phyloP scores from a whole-genome alignment of 2,888 invertebrate genomes.

The Hydriomena furcata region DNA sequence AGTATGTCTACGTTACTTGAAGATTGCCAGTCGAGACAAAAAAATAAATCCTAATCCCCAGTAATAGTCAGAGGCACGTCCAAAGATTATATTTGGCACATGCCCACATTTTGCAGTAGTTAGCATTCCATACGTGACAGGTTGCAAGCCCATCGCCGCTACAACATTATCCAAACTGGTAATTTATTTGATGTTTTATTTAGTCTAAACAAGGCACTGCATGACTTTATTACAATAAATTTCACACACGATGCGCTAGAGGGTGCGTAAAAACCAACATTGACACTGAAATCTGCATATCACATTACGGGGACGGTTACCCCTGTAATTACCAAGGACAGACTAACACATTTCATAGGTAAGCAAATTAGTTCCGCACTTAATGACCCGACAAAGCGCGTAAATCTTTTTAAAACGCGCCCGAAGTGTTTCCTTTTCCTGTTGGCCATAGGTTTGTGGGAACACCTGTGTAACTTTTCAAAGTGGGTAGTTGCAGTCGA shows the following conservation, averaged over 20 bases:
- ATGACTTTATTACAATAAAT: constrained; percentile 26
- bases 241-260: constrained; percentile 22
- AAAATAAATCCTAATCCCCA: no score
- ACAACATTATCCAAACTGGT: no score
- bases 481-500: background rate
- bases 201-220: background rate
- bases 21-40: no score
- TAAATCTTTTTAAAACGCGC: constrained; percentile 82
- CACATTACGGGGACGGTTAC: constrained; percentile 70
- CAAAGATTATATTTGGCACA: no score
- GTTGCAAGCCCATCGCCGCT: no score
- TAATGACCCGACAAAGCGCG: constrained; percentile 83
- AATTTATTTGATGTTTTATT: background rate
- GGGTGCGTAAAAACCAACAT: constrained; percentile 52
- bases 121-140: no score
- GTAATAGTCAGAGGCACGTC: no score
- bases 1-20: no score
- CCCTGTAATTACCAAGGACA: constrained; percentile 76
- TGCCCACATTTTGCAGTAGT: no score
- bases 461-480: constrained; percentile 21
- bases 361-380: constrained; percentile 83
- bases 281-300: constrained; percentile 71
- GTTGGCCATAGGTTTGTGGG: constrained; percentile 37
- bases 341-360: constrained; percentile 82
- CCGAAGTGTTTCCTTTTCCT: constrained; percentile 76